These are phyloP conservation scores for Temnothorax nylanderi DNA, from an alignment of 1,140 invertebrate species.

Conservation along the genomic window DNA sequence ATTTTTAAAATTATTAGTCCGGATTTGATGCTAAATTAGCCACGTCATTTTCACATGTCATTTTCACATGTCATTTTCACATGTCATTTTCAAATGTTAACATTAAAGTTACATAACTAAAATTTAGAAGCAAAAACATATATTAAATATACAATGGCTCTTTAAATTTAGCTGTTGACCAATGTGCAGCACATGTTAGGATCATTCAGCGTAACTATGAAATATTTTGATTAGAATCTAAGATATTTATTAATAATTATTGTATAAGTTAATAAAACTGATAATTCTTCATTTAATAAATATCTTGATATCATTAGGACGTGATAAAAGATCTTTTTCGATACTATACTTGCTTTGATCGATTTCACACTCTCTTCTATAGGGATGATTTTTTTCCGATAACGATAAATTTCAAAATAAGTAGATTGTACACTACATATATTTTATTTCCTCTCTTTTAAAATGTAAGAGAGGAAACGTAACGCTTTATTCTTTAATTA, in stretches of 20 bases:
- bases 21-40: background rate
- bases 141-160: background rate
- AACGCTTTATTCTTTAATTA: background rate
- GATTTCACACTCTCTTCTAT: background rate
- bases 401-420: background rate
- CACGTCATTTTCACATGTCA: background rate
- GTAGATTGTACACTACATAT: background rate
- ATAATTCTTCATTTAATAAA: background rate
- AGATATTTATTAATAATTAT: slow-evolving; percentile 11
- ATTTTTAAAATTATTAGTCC: background rate
- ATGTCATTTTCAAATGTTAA: background rate
- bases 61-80: background rate
- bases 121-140: background rate
- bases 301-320: background rate
- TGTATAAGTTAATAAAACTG: background rate
- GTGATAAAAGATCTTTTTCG: background rate
- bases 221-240: background rate
- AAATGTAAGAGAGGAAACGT: background rate
- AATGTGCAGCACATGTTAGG: background rate
- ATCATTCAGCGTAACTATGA: background rate
- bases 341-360: background rate
- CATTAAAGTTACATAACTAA: background rate
- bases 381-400: background rate
- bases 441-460: background rate
- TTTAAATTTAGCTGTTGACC: background rate